Percentiles rank a stretch among this genome's conserved stretches.
These are phyloP conservation scores for Cepaea hortensis DNA, from an alignment of 2,888 invertebrate genomes.

Conservation along the genomic window DNA sequence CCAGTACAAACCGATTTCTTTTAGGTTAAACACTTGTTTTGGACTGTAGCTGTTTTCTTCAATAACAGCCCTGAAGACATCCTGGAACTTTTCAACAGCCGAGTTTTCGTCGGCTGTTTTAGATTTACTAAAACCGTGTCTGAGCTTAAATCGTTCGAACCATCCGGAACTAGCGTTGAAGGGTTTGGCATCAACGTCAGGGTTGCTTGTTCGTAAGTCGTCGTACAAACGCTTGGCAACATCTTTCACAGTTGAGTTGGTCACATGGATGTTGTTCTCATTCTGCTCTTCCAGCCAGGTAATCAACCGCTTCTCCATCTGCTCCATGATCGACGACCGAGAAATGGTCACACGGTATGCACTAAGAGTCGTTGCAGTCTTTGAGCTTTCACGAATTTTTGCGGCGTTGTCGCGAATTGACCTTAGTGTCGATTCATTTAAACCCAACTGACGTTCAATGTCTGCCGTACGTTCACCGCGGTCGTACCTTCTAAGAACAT, in stretches of 20 bases:
- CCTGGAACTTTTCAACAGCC: slow-evolving; percentile 27
- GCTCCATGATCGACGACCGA: slow-evolving; percentile 15
- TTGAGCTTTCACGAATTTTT: background rate
- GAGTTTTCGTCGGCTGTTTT: background rate
- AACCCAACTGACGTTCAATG: background rate
- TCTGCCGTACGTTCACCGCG: slow-evolving; percentile 14
- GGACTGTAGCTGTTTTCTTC: slow-evolving; percentile 36
- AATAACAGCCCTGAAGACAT: slow-evolving; percentile 9
- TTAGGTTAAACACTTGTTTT: slow-evolving; percentile 44
- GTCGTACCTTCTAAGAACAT: background rate
- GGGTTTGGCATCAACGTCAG: background rate
- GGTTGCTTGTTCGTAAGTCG: background rate
- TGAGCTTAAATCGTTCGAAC: slow-evolving; percentile 39
- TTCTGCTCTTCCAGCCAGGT: slow-evolving; percentile 29
- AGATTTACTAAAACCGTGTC: slow-evolving; percentile 5
- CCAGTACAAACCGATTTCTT: slow-evolving; percentile 48
- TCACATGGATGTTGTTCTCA: background rate
- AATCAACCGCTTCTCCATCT: slow-evolving; percentile 17
- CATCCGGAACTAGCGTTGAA: slow-evolving; percentile 39
- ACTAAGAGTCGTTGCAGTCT: background rate
- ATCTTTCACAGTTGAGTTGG: background rate
- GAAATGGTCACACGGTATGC: background rate
- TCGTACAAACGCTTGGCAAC: slow-evolving; percentile 36
- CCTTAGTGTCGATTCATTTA: slow-evolving; percentile 21
- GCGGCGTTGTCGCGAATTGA: slow-evolving; percentile 23